Evolutionary conservation across 2,797 vertebrate genomes (phyloP), one percentile per base, ranked within the genome.

Genomic region (Sylvia borin): DNA sequence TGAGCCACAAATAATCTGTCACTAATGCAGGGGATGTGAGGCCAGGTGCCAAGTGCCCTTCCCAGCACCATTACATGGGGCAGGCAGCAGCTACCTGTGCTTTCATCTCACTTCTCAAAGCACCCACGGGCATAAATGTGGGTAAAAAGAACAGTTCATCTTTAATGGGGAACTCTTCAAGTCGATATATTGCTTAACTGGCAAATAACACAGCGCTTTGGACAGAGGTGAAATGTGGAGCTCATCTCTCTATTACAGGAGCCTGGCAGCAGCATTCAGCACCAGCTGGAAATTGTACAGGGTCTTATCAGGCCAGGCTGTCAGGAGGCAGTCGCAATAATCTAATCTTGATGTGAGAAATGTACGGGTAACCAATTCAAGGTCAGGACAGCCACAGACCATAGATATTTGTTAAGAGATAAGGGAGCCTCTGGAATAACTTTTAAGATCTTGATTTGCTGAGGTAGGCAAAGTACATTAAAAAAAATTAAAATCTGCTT

Each of bases 301-400:
- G 83, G 73, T 72, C 85, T 95, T 95, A 97, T 96, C 96, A 86
- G 92, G 91, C 85, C 85, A 77, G 88, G 77, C 76, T 95, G 94
- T 94, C 96, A 95, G 84, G 48, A 90, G 62, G 85, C 90, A 97
- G 94, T 76, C 6, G 3, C 84, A 96, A 87, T 94, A 97, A 97
- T 96, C 94, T 96, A 91, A 96, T 97, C 97, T 93, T 93, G 92
- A 96, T 96, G 89, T 97, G 94, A 96, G 89, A 95, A 97, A 96
- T 91, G 92, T 88, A 86, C 4, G 3, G 91, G 66, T 79, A 96
- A 91, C 96, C 89, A 73, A 95, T 74, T 96, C 96, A 96, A 96
- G 92, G 96, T 96, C 96, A 97, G 73, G 62, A 83, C 65, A 83
- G 75, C 64, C 88, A 87, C 64, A 83, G 94, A 74, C 83, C 74